Conservation (phyloP, 2,888 invertebrate genomes). For the Empis livida region DNA sequence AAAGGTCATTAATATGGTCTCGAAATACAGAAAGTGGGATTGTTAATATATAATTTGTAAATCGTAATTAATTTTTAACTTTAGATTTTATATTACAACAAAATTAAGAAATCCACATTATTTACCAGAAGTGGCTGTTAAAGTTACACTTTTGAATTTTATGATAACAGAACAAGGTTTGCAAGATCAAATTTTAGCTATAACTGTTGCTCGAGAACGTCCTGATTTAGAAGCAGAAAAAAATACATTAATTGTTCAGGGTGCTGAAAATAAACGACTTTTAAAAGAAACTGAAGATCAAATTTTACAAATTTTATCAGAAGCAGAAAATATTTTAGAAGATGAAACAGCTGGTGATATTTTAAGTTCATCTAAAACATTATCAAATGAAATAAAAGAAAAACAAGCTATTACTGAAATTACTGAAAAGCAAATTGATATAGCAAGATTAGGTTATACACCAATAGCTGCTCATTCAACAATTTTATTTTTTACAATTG, state of each 20-base stretch:
- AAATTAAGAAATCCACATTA: constrained; percentile 90
- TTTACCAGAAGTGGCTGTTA: constrained; percentile 83
- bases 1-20: no score
- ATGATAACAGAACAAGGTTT: constrained; percentile 83
- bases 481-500: constrained; percentile 80
- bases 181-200: constrained; percentile 77
- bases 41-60: neutral
- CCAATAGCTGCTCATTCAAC: constrained; percentile 84
- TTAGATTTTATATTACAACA: constrained; percentile 82
- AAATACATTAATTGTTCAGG: constrained; percentile 72
- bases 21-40: no score
- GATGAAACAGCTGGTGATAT: constrained; percentile 85
- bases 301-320: constrained; percentile 64
- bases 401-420: constrained; percentile 82
- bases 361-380: constrained; percentile 76
- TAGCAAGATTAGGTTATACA: constrained; percentile 71
- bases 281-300: constrained; percentile 84
- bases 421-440: constrained; percentile 82
- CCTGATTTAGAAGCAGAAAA: constrained; percentile 88
- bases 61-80: no score
- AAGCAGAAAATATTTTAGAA: constrained; percentile 71
- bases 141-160: constrained; percentile 82
- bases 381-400: constrained; percentile 81
- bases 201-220: constrained; percentile 82
- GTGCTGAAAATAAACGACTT: constrained; percentile 69